Conservation (phyloP, 2,888 invertebrate genomes). For the Molanna angustata region DNA sequence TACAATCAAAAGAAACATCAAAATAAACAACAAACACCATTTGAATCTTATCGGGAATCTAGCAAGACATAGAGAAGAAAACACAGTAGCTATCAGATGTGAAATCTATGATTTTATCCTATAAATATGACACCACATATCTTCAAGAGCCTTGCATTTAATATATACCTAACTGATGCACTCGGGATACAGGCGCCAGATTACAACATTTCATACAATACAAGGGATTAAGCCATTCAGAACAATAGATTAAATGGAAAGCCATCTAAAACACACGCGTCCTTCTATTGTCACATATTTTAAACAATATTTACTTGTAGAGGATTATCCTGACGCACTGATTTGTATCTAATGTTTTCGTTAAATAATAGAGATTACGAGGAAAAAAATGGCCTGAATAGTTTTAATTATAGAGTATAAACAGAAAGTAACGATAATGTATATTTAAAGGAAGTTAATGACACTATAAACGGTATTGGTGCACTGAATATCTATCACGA, state of each 20-base stretch:
- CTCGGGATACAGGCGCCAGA: slow-evolving; percentile 30
- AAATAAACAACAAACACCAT: slow-evolving; percentile 13
- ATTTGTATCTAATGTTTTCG: slow-evolving; percentile 19
- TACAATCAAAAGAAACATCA: neutral
- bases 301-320: slow-evolving; percentile 13
- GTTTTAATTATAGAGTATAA: too few relatives aligned
- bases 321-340: slow-evolving; percentile 21
- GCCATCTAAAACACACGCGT: slow-evolving; percentile 21
- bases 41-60: slow-evolving; percentile 23
- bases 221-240: slow-evolving; percentile 14
- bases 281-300: slow-evolving; percentile 18
- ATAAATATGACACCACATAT: slow-evolving; percentile 22
- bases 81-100: slow-evolving; percentile 1
- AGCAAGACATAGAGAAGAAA: slow-evolving; percentile 12
- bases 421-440: too few relatives aligned
- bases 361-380: slow-evolving; percentile 1
- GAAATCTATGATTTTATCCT: slow-evolving; percentile 21
- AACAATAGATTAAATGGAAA: slow-evolving; percentile 22
- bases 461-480: too few relatives aligned
- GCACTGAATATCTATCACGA: too few relatives aligned
- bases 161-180: slow-evolving; percentile 12
- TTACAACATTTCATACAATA: slow-evolving; percentile 21
- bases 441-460: too few relatives aligned
- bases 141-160: slow-evolving; percentile 12
- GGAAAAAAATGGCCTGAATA: neutral